Percentiles rank a stretch among this genome's conserved stretches.
These are phyloP conservation scores for Habropoda laboriosa DNA, from an alignment of 1,140 invertebrate genomes.

Conservation along the genomic window DNA sequence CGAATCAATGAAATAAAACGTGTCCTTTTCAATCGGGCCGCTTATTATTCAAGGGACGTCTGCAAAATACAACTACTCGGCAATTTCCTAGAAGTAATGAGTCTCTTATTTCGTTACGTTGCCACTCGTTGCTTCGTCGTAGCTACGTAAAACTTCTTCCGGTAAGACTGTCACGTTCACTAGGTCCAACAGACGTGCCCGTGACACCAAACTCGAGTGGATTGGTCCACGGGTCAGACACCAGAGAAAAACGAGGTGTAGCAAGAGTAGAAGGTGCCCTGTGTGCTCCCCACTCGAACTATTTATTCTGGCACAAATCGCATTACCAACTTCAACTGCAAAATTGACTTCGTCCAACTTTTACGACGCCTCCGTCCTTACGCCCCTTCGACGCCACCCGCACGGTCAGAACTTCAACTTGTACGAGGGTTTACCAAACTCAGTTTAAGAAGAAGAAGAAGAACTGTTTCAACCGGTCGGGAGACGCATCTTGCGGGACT, in stretches of 20 bases:
- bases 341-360: constrained; percentile 81
- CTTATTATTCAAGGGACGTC: constrained; percentile 1
- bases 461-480: constrained; percentile 77
- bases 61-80: neutral
- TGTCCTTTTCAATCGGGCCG: neutral
- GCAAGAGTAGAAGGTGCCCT: constrained; percentile 42
- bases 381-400: constrained; percentile 70
- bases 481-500: constrained; percentile 71
- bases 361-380: constrained; percentile 77
- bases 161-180: constrained; percentile 57
- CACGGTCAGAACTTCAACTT: constrained; percentile 78
- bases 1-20: too few species aligned
- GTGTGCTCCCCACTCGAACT: constrained; percentile 70
- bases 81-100: constrained; percentile 25
- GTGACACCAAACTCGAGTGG: constrained; percentile 62
- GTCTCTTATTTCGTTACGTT: constrained; percentile 46
- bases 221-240: constrained; percentile 58
- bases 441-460: constrained; percentile 78
- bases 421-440: constrained; percentile 81
- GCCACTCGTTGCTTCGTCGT: constrained; percentile 32
- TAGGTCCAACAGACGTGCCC: constrained; percentile 53
- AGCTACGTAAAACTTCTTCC: constrained; percentile 47
- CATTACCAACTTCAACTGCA: constrained; percentile 82
- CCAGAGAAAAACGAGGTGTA: constrained; percentile 50
- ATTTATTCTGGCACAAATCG: constrained; percentile 82